Base-by-base conservation (phyloP, 2,888 invertebrate species). In the Alentia gelatinosa region DNA sequence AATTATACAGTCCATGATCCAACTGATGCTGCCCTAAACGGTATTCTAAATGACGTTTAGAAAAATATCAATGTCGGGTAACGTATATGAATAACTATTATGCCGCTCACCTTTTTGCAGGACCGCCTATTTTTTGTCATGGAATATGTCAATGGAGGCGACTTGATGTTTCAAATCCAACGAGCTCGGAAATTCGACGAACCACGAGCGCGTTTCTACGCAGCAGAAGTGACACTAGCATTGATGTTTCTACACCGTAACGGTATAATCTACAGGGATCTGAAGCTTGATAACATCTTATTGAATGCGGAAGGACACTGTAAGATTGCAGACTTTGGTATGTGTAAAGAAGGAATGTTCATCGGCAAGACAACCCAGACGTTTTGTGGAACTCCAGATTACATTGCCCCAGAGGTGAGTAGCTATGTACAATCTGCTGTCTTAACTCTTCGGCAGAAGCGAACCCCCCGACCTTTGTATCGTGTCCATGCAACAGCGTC, bases 311-410 rank as follows among this genome's bases (percentile, higher is more conserved):
- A 99, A 95, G 99, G 99, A n/a, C 96, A 96, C 92, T 96, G 96
- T 94, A 96, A 96, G 93, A 94, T 97, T 91, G 96, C 97, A 47
- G 97, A 97, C 94, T 97, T 97, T 94, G 99, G 99, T 95, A 99
- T 99, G 99, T 99, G 99, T 97, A 99, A 99, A 96, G 99, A 99
- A 96, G 98, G 98, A 89, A 98, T 99, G 94, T 94, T 93, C 91
- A 98, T 98, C 93, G 98, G 98, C 39, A 97, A 97, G 90, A 98
- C 98, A 37, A 99, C 99, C 7, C 98, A 98, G 74, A 99, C 99
- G 0, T 99, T 99, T 96, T 99, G 99, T 96, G 99, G 99, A n/a
- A 99, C 99, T 68, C 99, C 99, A 0, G 99, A 99, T 96, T 99
- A 99, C 96, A 99, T 99, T 93, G 99, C 99, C 56, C 99, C 99